These are phyloP conservation scores for Kryptolebias marmoratus DNA, from an alignment of 2,113 vertebrate genomes.

Conservation along the genomic window DNA sequence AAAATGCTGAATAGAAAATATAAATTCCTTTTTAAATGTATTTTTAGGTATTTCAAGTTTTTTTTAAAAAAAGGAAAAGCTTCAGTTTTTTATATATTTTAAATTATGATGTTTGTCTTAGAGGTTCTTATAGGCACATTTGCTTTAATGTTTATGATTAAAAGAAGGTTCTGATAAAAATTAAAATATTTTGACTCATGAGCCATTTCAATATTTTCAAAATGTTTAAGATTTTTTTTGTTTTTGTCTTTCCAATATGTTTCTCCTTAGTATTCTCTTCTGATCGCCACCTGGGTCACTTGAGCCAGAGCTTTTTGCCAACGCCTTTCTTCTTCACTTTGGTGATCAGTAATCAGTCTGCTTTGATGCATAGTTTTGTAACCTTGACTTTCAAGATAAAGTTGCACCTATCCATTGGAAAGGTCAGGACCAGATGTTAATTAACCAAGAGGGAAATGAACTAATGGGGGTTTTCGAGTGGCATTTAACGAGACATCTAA, in stretches of 20 bases:
- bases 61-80: too few species aligned
- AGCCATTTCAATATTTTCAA: background rate
- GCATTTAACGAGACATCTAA: constrained; percentile 82
- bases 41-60: too few species aligned
- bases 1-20: too few species aligned
- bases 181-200: background rate
- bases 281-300: constrained; percentile 25
- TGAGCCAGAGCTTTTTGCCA: constrained; percentile 33
- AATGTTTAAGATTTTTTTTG: background rate
- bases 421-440: constrained; percentile 87
- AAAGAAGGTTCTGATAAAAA: background rate
- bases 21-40: too few species aligned
- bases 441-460: constrained; percentile 90
- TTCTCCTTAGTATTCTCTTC: background rate
- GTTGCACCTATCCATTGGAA: constrained; percentile 83
- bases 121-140: too few species aligned
- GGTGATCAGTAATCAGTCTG: constrained; percentile 81
- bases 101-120: too few species aligned
- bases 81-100: too few species aligned
- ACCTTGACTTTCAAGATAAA: constrained; percentile 86
- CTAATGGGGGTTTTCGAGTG: constrained; percentile 79
- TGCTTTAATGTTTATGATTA: background rate
- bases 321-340: constrained; percentile 43
- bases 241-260: background rate
- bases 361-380: constrained; percentile 82